Evolutionary conservation across 2,888 invertebrate species (phyloP).

Genomic region (Orthosia gracilis): DNA sequence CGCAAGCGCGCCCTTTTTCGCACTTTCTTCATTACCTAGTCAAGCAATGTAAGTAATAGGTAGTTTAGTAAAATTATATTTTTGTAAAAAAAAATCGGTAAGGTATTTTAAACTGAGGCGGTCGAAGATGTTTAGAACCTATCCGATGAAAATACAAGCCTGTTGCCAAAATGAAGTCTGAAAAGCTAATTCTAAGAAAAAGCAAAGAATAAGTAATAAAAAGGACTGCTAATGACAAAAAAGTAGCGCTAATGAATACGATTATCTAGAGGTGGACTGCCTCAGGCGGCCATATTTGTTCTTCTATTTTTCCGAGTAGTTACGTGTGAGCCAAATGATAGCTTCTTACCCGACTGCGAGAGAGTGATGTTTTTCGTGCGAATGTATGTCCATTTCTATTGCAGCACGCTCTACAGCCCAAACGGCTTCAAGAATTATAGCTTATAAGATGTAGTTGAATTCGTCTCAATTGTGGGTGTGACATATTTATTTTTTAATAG

Average conservation of each 20-base stretch:
- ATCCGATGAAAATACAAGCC: background rate
- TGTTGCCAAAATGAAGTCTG: background rate
- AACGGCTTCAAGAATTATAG: too few relatives aligned
- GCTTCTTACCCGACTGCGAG: too few relatives aligned
- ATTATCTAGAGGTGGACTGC: conserved; percentile 17
- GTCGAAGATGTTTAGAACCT: background rate
- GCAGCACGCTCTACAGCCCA: too few relatives aligned
- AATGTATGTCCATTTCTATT: too few relatives aligned
- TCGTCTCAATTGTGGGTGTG: too few relatives aligned
- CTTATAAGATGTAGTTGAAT: too few relatives aligned
- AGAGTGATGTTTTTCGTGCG: too few relatives aligned
- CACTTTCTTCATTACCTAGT: background rate
- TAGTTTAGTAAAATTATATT: background rate
- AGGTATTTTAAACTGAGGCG: background rate
- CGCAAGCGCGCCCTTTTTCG: background rate
- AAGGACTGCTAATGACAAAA: conserved; percentile 36
- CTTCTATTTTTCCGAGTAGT: conserved; percentile 29
- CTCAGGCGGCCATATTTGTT: conserved; percentile 28
- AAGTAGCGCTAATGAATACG: conserved; percentile 37
- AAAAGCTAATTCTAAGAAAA: conserved; percentile 21
- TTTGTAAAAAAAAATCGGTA: background rate
- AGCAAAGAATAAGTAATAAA: conserved; percentile 25
- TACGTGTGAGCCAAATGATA: conserved; percentile 26
- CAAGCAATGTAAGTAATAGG: too few relatives aligned
- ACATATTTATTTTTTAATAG: too few relatives aligned